Evolutionary conservation across 2,888 invertebrate genomes (phyloP).

Genomic region (Cyclophora albipunctata): DNA sequence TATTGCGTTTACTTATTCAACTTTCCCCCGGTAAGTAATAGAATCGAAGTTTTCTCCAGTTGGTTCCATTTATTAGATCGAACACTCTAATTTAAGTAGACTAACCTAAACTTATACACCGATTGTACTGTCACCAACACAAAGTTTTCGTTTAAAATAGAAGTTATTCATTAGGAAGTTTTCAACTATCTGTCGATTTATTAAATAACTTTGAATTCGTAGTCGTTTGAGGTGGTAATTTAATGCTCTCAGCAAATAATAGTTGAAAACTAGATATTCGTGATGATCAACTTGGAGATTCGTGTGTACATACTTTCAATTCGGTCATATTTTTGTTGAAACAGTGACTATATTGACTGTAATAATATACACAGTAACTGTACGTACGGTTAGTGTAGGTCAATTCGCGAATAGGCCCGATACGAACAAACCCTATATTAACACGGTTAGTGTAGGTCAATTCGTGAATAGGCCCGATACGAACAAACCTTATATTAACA

Average conservation of each 20-base stretch:
- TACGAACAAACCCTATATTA: too few relatives aligned
- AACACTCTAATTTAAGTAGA: conserved; percentile 5
- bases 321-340: too few relatives aligned
- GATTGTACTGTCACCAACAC: conserved; percentile 11
- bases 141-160: conserved; percentile 14
- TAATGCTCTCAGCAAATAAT: conserved; percentile 1
- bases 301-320: too few relatives aligned
- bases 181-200: conserved; percentile 15
- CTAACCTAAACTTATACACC: conserved; percentile 1
- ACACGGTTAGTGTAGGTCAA: too few relatives aligned
- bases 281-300: neutral
- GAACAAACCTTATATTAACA: too few relatives aligned
- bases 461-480: too few relatives aligned
- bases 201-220: conserved; percentile 11
- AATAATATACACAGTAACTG: too few relatives aligned
- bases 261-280: conserved; percentile 6
- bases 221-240: conserved; percentile 3
- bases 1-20: conserved; percentile 4
- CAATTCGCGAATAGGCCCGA: too few relatives aligned
- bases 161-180: conserved; percentile 15
- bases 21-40: conserved; percentile 2
- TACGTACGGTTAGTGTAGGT: too few relatives aligned
- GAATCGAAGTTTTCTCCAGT: conserved; percentile 4
- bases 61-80: conserved; percentile 9
- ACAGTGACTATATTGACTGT: too few relatives aligned